Conservation (phyloP, 2,888 invertebrate species). For the Bellardia bayeri region DNA sequence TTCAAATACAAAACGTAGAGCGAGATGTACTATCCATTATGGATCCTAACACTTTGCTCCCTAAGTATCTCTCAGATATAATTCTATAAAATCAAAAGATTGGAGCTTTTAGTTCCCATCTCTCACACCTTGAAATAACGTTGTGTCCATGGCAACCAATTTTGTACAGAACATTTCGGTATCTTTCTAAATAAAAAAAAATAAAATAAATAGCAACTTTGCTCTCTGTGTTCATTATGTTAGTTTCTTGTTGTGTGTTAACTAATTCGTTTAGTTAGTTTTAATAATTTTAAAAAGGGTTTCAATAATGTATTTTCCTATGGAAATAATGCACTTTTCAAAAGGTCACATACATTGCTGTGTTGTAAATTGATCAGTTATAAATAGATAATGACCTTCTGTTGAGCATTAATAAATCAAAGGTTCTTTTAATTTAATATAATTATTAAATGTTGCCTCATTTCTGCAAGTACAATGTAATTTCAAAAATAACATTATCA, state of each 20-base stretch:
- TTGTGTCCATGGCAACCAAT: no score
- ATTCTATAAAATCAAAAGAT: no score
- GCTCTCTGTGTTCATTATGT: no score
- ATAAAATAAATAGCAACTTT: no score
- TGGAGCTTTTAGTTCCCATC: no score
- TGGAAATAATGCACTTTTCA: background rate
- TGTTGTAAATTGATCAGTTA: constrained; percentile 13
- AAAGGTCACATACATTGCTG: background rate
- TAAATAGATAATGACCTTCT: constrained; percentile 33
- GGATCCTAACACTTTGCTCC: no score
- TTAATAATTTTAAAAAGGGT: constrained; percentile 3
- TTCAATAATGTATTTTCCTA: background rate
- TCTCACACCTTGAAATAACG: no score
- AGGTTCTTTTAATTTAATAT: constrained; percentile 42
- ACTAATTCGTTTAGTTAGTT: background rate
- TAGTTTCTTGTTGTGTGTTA: background rate
- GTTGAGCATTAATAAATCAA: background rate
- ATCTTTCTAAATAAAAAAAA: no score
- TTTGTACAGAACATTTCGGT: no score
- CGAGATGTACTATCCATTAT: no score
- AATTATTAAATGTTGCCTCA: background rate
- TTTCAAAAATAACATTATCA: constrained; percentile 28
- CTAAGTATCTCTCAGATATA: no score
- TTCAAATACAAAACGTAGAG: no score
- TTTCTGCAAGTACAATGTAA: constrained; percentile 21